Evolutionary conservation across 2,113 vertebrate genomes (phyloP).

Genomic region (Malurus cyaneus): DNA sequence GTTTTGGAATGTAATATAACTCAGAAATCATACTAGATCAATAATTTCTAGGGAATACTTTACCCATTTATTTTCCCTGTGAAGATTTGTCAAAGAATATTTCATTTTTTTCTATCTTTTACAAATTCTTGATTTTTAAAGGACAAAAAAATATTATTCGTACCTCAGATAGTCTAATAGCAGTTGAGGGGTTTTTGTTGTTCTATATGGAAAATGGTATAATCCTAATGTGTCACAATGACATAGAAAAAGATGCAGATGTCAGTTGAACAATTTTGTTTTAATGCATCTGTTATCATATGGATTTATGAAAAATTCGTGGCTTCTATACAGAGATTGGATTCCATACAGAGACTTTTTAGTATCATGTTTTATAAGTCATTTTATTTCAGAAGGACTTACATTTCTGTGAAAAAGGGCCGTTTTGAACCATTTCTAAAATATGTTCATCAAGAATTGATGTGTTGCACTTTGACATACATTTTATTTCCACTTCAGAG

Average conservation of each 20-base stretch:
- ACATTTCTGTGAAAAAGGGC: neutral
- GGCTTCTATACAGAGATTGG: neutral
- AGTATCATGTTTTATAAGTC: fast-evolving
- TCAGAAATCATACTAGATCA: neutral
- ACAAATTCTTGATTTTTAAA: neutral
- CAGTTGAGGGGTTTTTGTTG: neutral
- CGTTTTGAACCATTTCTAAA: neutral
- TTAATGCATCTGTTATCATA: neutral
- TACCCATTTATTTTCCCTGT: neutral
- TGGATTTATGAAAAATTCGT: neutral
- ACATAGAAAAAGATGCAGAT: neutral
- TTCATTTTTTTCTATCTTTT: neutral
- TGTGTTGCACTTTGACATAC: neutral
- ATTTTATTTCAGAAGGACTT: neutral
- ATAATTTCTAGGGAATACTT: neutral
- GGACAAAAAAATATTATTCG: neutral
- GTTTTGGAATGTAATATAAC: neutral
- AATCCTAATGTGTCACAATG: neutral
- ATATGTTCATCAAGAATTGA: neutral
- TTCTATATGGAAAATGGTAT: neutral
- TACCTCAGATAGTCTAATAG: neutral
- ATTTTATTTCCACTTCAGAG: neutral
- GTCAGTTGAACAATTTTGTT: neutral
- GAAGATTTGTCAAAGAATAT: neutral
- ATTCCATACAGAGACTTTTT: neutral